A percentile compares a stretch with the other conserved stretches of the same genome.
phyloP scores from a whole-genome alignment of 2,113 vertebrate genomes.

The Pseudopipra pipra region DNA sequence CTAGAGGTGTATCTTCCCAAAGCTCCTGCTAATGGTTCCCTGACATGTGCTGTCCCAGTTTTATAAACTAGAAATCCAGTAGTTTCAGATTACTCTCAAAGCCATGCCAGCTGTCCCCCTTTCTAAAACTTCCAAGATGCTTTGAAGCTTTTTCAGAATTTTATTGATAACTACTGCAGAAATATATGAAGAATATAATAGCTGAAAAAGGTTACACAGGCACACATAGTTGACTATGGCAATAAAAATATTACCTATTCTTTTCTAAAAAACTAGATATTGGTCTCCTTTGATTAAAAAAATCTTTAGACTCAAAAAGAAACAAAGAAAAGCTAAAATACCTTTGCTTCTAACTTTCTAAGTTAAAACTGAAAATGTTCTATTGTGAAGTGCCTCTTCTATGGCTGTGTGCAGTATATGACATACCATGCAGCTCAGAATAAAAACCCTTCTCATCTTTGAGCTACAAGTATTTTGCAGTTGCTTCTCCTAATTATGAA shows the following conservation, averaged over 20 bases:
- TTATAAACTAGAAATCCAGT: constrained; percentile 47
- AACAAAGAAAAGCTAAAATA: constrained; percentile 37
- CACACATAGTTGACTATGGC: not conserved
- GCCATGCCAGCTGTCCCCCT: constrained; percentile 15
- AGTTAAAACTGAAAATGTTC: constrained; percentile 41
- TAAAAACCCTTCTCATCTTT: not conserved
- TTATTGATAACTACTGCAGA: constrained; percentile 18
- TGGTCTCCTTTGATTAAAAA: constrained; percentile 30
- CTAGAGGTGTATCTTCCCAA: not conserved
- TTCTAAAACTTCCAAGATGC: not conserved
- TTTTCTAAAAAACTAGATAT: constrained; percentile 43
- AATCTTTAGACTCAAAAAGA: not conserved
- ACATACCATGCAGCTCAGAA: not conserved
- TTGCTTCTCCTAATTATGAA: not conserved
- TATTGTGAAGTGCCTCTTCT: not conserved
- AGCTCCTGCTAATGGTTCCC: not conserved
- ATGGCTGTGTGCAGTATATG: not conserved
- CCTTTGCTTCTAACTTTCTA: constrained; percentile 26
- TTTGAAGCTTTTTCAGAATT: constrained; percentile 57
- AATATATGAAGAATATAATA: constrained; percentile 20
- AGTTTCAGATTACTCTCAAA: not conserved
- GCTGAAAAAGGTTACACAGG: constrained; percentile 42
- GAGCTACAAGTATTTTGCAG: not conserved
- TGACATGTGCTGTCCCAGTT: constrained; percentile 20
- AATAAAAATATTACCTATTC: constrained; percentile 34